Evolutionary conservation across 2,888 invertebrate species (phyloP), one percentile per base, ranked within the genome.

Genomic region (Melipona beecheii): DNA sequence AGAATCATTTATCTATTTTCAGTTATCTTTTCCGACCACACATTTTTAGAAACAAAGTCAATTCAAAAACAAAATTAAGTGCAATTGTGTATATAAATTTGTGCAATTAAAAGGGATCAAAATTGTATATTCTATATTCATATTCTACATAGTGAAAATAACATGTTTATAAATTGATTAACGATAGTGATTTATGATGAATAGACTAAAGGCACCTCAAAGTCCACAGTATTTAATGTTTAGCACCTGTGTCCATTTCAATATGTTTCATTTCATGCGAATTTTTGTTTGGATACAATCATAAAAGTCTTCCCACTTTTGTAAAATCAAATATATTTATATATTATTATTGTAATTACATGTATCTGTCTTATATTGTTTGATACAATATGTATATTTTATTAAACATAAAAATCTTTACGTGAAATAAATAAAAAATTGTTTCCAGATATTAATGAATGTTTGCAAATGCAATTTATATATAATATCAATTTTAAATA

Each of bases 171-270:
- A 69, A 56, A 80, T 75, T 52, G 74, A 66, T 78, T 79, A 83
- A 31, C 36, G 71, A 58, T 82, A 83, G 60, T 54, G 36, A 78
- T 78, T 75, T 82, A 79, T 68, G 72, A 80, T 70, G 58, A 84
- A 84, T 78, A 80, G 83, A 86, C 83, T 75, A 75, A 88, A 88
- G 88, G 89, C 88, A 88, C 89, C 85, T 88, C 83, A 81, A 89
- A 80, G 79, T 87, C 75, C 70, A 75, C 77, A 68, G 70, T 71
- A 36, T 85, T 81, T 50, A 66, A 71, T 86, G 60, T 88, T 64
- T 81, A 86, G 86, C 89, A 84, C 82, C 89, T 83, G 73, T 73
- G 74, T 77, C 77, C 31, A 31, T 31, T 31, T 31, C 31, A 31
- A 31, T 31, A 31, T 31, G 77, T 87, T 81, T 82, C 71, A 69